Evolutionary conservation across 1,140 invertebrate genomes (phyloP), one percentile per base, ranked within the genome.

Genomic region (Sitodiplosis mosellana): DNA sequence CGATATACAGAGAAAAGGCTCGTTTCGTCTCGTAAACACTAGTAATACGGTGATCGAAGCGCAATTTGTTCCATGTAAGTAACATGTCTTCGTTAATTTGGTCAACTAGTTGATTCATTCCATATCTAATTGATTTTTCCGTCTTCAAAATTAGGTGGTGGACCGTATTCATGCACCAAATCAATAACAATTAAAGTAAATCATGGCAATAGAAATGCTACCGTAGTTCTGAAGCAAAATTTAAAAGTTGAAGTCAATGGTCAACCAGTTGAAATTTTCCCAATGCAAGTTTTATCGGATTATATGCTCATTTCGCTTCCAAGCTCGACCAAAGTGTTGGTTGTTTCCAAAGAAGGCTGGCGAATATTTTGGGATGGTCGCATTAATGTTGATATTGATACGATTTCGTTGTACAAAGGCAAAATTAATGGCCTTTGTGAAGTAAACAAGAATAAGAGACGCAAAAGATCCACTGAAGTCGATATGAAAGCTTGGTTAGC

Each of bases 1-100:
- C 59, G 79, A 90, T 61, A n/a, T 92, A 90, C 60, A 88, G 82
- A 87, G 87, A 11, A 78, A 81, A 51, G 92, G 89, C 63, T 77
- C 78, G 0, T 92, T 92, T 59, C 81, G 83, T 56, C 60, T 93
- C 37, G 65, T 90, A 1, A 77, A 81, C 53, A 63, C 69, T 0
- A 55, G 68, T 0, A 75, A 81, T 53, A 74, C 82, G 52, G 77
- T 75, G 0, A 71, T 92, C n/a, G n/a, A n/a, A n/a, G n/a, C n/a
- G n/a, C n/a, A n/a, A 20, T 80, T 86, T 56, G 79, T 77, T 1
- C 85, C 90, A 90, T 59, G 75, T 83, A 0, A 76, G 78, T 1
- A 89, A n/a, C n/a, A n/a, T n/a, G 87, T 58, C 74, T 78, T 37
- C 83, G 83, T 20, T n/a, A n/a, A n/a, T n/a, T n/a, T n/a, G n/a